These are phyloP conservation scores for Rhopalosiphum padi DNA, from an alignment of 1,140 invertebrate species.

Conservation along the genomic window DNA sequence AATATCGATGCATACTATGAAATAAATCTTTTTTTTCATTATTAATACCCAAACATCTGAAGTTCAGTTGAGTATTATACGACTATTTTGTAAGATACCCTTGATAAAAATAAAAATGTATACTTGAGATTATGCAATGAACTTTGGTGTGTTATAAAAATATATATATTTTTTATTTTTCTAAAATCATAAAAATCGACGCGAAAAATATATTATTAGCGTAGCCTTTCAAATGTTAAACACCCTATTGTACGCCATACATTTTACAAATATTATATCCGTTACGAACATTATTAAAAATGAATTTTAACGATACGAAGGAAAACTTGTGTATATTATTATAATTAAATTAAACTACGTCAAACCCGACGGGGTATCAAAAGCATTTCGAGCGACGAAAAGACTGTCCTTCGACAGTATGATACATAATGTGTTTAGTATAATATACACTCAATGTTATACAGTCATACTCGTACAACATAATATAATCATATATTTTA, in stretches of 20 bases:
- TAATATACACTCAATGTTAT: background rate
- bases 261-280: too few relatives aligned
- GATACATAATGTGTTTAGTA: background rate
- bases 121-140: background rate
- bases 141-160: too few relatives aligned
- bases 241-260: too few relatives aligned
- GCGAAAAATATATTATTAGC: background rate
- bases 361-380: background rate
- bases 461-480: background rate
- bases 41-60: too few relatives aligned
- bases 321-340: background rate
- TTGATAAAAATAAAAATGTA: background rate
- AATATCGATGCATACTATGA: too few relatives aligned
- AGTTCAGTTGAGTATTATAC: too few relatives aligned
- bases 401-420: background rate
- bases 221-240: background rate
- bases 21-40: too few relatives aligned
- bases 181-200: background rate
- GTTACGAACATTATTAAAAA: too few relatives aligned
- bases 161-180: background rate
- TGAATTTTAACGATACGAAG: too few relatives aligned
- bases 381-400: background rate
- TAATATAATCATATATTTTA: background rate
- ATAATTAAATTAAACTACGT: background rate
- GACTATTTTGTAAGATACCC: background rate